phyloP scores from a whole-genome alignment of 2,113 vertebrate species.

The Sylvilagus bachmani region DNA sequence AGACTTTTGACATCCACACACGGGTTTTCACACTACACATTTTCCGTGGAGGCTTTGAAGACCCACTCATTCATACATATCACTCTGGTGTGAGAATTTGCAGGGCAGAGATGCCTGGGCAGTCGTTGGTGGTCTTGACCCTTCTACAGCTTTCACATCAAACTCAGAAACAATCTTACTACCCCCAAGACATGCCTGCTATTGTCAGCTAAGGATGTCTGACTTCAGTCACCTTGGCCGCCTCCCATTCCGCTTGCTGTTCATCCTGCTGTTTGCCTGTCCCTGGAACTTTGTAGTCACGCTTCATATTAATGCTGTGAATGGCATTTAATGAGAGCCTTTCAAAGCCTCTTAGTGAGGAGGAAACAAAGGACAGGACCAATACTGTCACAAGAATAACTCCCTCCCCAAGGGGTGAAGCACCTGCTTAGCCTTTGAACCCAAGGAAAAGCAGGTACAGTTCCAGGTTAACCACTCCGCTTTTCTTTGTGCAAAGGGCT shows the following conservation, averaged over 20 bases:
- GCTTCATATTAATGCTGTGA: constrained; percentile 14
- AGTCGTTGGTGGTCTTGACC: neutral
- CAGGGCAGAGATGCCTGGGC: neutral
- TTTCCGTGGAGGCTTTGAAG: too few relatives aligned
- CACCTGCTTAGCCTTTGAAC: constrained; percentile 12
- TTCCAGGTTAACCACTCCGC: neutral
- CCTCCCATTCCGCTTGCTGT: neutral
- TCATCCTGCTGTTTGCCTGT: constrained; percentile 46
- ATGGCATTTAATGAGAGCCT: constrained; percentile 54
- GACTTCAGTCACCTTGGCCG: neutral
- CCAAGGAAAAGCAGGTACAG: neutral
- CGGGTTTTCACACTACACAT: too few relatives aligned
- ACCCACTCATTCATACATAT: neutral
- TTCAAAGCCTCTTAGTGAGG: constrained; percentile 12
- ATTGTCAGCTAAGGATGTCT: neutral
- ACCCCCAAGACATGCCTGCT: neutral
- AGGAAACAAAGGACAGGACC: constrained; percentile 45
- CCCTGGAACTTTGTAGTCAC: neutral
- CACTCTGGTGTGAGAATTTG: neutral
- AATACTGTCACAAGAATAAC: constrained; percentile 17
- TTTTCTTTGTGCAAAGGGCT: neutral
- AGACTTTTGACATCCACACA: too few relatives aligned
- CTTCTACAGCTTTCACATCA: neutral
- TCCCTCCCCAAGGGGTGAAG: neutral
- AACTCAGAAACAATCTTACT: neutral